Conservation (phyloP, 2,888 invertebrate species). For the Halocaridina rubra region DNA sequence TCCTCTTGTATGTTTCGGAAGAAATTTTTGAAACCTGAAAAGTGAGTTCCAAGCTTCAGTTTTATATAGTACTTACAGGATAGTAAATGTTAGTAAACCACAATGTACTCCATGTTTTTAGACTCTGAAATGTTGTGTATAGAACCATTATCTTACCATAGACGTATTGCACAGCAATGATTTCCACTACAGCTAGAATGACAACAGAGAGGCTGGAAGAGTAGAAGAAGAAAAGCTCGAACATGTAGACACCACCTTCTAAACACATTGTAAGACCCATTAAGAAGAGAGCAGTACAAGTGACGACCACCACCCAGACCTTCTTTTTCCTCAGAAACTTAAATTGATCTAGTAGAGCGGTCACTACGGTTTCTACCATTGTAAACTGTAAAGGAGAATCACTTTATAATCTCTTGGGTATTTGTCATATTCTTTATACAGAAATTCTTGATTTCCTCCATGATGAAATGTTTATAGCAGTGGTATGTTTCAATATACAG, state of each 20-base stretch:
- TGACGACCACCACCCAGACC: constrained; percentile 67
- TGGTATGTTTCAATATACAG: not conserved
- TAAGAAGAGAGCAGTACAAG: constrained; percentile 65
- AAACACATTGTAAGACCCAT: constrained; percentile 65
- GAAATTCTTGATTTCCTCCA: not conserved
- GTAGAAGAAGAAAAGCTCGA: constrained; percentile 72
- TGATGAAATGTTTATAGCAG: not conserved
- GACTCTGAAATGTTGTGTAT: too few species aligned
- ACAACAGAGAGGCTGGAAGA: constrained; percentile 68
- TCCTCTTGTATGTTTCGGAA: constrained; percentile 47
- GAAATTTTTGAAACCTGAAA: constrained; percentile 55
- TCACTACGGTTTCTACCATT: constrained; percentile 72
- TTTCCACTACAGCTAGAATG: constrained; percentile 70
- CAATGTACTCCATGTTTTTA: too few species aligned
- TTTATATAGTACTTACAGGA: too few species aligned
- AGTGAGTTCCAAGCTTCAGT: too few species aligned
- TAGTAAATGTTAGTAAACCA: too few species aligned
- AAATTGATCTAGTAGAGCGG: constrained; percentile 72
- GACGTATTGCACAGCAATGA: constrained; percentile 66
- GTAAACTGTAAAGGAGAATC: constrained; percentile 56
- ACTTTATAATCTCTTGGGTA: not conserved
- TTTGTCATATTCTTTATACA: not conserved
- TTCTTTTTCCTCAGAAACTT: constrained; percentile 69
- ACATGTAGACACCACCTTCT: constrained; percentile 72
- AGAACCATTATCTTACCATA: constrained; percentile 54